phyloP scores from a whole-genome alignment of 2,113 vertebrate species.

The Ictalurus punctatus region DNA sequence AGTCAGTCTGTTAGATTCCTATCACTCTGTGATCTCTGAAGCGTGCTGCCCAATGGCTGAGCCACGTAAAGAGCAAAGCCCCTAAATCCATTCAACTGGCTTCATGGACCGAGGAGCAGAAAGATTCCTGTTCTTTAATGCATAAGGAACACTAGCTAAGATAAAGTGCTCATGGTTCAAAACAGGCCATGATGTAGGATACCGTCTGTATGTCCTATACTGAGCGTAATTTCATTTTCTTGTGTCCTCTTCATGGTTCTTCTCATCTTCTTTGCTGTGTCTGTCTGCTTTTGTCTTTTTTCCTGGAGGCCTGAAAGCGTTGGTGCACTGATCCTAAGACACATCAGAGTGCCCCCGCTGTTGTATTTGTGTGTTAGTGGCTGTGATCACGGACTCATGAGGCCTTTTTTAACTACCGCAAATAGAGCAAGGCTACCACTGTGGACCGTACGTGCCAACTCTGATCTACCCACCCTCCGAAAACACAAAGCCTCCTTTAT shows the following conservation, averaged over 20 bases:
- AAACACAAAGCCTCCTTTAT: conserved; percentile 21
- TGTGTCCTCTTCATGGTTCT: neutral
- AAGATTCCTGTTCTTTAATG: neutral
- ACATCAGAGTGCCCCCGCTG: conserved; percentile 9
- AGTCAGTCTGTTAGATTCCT: conserved; percentile 32
- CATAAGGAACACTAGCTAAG: neutral
- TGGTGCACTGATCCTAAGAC: neutral
- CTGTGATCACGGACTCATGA: conserved; percentile 4
- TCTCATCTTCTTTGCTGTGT: neutral
- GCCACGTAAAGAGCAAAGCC: conserved; percentile 6
- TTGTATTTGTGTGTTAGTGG: neutral
- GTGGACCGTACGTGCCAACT: neutral
- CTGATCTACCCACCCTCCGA: neutral
- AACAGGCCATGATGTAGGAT: conserved; percentile 9
- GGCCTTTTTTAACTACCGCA: neutral
- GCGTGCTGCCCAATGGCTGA: conserved; percentile 16
- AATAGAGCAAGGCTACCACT: conserved; percentile 22
- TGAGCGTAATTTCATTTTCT: neutral
- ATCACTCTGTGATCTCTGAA: conserved; percentile 32
- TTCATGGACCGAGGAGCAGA: neutral
- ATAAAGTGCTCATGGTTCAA: neutral
- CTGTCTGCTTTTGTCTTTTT: neutral
- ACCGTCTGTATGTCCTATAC: neutral
- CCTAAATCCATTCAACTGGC: conserved; percentile 3
- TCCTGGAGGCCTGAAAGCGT: conserved; percentile 8